These are phyloP conservation scores for Heliconius hewitsoni DNA, from an alignment of 1,140 invertebrate species.

Conservation along the genomic window DNA sequence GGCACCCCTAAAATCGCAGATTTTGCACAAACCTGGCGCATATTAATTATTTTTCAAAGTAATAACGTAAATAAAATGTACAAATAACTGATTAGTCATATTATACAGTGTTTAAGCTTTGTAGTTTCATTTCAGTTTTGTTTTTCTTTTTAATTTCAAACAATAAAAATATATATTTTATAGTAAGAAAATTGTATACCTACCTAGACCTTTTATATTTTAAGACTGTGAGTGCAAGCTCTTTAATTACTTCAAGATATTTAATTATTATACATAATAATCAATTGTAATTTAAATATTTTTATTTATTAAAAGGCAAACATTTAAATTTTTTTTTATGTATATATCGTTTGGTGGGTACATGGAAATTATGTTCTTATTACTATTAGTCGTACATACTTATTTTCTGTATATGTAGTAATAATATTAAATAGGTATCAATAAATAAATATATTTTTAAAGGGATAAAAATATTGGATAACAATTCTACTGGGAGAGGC, in stretches of 20 bases:
- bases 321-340: not conserved
- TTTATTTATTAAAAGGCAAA: not conserved
- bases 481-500: not conserved
- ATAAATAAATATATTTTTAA: not conserved
- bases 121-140: not conserved
- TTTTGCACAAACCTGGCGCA: not conserved
- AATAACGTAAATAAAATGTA: not conserved
- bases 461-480: not conserved
- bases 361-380: not conserved
- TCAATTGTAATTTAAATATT: not conserved
- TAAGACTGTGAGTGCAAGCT: not conserved
- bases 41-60: not conserved
- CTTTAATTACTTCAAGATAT: not conserved
- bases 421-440: not conserved
- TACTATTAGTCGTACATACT: not conserved
- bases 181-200: not conserved
- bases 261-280: not conserved
- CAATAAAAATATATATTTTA: not conserved
- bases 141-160: not conserved
- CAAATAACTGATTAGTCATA: not conserved
- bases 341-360: not conserved
- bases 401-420: not conserved
- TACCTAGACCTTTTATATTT: not conserved
- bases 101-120: not conserved
- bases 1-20: slow-evolving; percentile 35